Percentiles rank a stretch among this genome's conserved stretches.
phyloP scores from a whole-genome alignment of 2,113 vertebrate genomes.

The Cinclus cinclus region DNA sequence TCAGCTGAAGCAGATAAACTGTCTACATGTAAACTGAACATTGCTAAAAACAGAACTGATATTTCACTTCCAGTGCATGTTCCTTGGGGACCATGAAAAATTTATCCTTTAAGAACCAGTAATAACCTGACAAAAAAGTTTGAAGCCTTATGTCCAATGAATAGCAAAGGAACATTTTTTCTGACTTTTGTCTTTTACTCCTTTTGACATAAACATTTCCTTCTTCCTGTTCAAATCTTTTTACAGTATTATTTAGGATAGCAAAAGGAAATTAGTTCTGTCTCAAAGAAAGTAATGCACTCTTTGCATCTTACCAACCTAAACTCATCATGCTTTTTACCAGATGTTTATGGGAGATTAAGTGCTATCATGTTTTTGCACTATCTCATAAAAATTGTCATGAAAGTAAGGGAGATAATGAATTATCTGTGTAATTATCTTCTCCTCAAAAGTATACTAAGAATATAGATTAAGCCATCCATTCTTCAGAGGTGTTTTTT shows the following conservation, averaged over 20 bases:
- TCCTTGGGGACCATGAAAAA: not conserved
- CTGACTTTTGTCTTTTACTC: not conserved
- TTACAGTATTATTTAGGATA: constrained; percentile 56
- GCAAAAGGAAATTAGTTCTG: constrained; percentile 17
- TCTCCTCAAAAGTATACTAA: not conserved
- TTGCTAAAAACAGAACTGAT: not conserved
- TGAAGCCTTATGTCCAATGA: not conserved
- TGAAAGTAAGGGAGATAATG: not conserved
- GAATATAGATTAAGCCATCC: not conserved
- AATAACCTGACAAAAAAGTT: not conserved
- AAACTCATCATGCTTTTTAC: not conserved
- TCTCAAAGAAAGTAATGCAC: not conserved
- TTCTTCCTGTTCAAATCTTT: not conserved
- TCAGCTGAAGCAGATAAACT: not conserved
- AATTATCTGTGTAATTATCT: not conserved
- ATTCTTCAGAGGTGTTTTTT: not conserved
- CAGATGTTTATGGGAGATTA: constrained; percentile 42
- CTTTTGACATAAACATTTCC: constrained; percentile 5
- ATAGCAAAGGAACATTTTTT: not conserved
- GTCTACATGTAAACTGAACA: not conserved
- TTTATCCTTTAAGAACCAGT: not conserved
- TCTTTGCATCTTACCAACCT: not conserved
- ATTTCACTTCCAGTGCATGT: not conserved
- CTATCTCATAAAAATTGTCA: not conserved
- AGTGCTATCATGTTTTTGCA: constrained; percentile 21